Percentiles rank a stretch among this genome's conserved stretches.
phyloP scores from a whole-genome alignment of 2,113 vertebrate genomes.

The Ia io region DNA sequence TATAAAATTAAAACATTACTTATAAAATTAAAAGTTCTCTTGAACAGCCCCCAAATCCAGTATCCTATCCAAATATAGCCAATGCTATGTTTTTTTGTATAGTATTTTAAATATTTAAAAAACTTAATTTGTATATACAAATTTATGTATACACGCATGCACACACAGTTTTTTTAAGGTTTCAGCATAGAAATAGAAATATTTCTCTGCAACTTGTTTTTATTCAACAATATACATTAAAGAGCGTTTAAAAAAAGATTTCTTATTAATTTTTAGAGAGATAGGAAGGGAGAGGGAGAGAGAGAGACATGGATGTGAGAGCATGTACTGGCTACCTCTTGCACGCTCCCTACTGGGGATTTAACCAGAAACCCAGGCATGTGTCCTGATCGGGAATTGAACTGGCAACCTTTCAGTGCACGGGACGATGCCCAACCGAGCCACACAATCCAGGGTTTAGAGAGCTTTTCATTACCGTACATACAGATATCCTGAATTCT shows the following conservation, averaged over 20 bases:
- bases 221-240: neutral
- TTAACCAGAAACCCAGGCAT: no score
- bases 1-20: neutral
- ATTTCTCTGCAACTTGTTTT: neutral
- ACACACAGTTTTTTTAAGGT: neutral
- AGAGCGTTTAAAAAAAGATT: neutral
- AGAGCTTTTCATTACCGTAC: constrained; percentile 17
- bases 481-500: neutral
- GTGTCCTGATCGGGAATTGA: no score
- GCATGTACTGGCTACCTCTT: no score
- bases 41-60: neutral
- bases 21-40: neutral
- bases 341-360: no score
- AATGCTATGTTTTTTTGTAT: constrained; percentile 2
- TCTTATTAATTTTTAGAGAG: no score
- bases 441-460: neutral
- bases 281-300: no score
- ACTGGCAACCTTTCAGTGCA: no score
- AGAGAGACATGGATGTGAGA: no score
- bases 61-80: neutral
- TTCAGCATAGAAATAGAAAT: constrained; percentile 6
- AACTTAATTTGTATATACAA: neutral
- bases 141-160: neutral
- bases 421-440: no score
- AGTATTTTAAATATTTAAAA: neutral